These are phyloP conservation scores for Esox niger DNA, from an alignment of 2,113 vertebrate genomes.

Conservation along the genomic window DNA sequence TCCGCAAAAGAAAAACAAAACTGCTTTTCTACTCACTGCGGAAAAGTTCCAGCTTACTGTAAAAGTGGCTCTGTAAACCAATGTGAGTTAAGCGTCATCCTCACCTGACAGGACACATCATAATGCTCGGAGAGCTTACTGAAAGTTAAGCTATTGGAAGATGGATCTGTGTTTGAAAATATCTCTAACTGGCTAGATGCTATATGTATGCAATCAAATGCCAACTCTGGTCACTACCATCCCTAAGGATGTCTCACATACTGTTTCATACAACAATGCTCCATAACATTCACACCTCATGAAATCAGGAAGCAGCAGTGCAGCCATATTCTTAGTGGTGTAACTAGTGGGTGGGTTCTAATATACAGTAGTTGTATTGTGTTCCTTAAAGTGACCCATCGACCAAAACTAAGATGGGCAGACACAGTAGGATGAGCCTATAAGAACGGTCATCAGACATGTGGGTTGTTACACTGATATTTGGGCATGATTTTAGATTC, in stretches of 20 bases:
- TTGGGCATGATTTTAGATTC: no score
- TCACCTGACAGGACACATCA: not conserved
- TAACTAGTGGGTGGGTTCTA: no score
- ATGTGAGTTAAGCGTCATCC: constrained; percentile 10
- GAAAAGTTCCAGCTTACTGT: constrained; percentile 33
- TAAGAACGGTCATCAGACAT: no score
- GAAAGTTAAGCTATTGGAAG: not conserved
- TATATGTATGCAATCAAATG: not conserved
- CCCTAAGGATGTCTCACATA: not conserved
- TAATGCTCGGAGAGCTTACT: not conserved
- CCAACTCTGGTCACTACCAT: constrained; percentile 5
- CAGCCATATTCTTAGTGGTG: not conserved
- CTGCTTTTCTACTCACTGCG: constrained; percentile 30
- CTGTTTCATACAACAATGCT: not conserved
- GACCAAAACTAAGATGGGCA: no score
- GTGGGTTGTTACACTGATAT: no score
- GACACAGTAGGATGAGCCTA: no score
- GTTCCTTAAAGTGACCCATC: no score
- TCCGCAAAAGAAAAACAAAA: constrained; percentile 38
- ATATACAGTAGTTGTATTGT: no score
- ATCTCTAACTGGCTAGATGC: not conserved
- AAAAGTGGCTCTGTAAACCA: constrained; percentile 13
- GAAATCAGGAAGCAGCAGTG: not conserved
- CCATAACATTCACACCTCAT: not conserved
- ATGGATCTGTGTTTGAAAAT: not conserved